Evolutionary conservation across 2,888 invertebrate genomes (phyloP).

Genomic region (Papilio protenor): DNA sequence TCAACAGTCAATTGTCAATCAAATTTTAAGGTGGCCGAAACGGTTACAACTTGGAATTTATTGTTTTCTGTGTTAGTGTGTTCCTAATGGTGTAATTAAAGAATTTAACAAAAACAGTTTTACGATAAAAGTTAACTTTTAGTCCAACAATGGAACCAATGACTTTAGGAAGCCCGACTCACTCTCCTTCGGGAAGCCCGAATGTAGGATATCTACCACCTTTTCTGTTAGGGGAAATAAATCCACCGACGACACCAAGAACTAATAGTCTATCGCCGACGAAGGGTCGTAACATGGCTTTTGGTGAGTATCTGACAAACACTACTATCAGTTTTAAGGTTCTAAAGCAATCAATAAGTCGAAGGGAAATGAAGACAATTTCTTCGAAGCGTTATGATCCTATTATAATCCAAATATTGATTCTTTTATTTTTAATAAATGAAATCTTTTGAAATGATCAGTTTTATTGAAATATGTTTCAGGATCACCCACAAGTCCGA

Average conservation of each 20-base stretch:
- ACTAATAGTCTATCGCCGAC: slow-evolving; percentile 86
- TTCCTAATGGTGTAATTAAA: slow-evolving; percentile 19
- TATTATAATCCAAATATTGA: too few species aligned
- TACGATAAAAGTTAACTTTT: background rate
- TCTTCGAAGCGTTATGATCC: background rate
- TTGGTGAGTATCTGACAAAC: slow-evolving; percentile 75
- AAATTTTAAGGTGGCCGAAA: slow-evolving; percentile 19
- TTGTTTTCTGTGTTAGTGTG: background rate
- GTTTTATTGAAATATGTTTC: background rate
- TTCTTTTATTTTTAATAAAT: background rate
- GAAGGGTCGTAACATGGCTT: slow-evolving; percentile 81
- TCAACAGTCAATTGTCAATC: slow-evolving; percentile 9
- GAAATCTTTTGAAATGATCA: background rate
- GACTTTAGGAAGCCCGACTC: slow-evolving; percentile 91
- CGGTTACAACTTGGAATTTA: slow-evolving; percentile 23
- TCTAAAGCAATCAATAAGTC: background rate
- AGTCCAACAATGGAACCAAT: slow-evolving; percentile 89
- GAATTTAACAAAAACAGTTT: background rate
- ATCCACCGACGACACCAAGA: slow-evolving; percentile 82
- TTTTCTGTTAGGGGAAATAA: slow-evolving; percentile 90
- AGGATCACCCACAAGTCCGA: slow-evolving; percentile 79
- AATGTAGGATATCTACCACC: slow-evolving; percentile 90
- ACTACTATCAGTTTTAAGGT: background rate
- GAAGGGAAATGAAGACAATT: background rate
- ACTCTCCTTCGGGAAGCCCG: slow-evolving; percentile 87